Percentiles rank a stretch among this genome's conserved stretches.
Conservation (phyloP, 2,797 vertebrate genomes). For the Sarcoramphus papa region DNA sequence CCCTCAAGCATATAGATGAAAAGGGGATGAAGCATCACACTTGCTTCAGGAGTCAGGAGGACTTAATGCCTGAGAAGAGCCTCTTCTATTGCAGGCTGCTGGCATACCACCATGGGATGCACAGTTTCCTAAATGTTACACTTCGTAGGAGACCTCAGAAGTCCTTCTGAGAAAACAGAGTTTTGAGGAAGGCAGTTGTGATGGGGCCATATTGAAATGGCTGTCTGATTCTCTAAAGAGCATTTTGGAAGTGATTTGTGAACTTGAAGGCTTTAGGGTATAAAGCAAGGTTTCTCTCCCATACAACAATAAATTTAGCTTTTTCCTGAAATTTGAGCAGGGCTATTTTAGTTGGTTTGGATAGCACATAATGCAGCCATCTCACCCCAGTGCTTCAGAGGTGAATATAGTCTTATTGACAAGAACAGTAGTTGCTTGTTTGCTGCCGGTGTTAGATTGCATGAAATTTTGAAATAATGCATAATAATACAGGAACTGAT, state of each 20-base stretch:
- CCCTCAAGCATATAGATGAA: background rate
- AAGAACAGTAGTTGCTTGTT: background rate
- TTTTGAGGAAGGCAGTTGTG: background rate
- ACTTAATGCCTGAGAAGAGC: background rate
- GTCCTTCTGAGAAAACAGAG: background rate
- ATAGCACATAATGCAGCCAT: background rate
- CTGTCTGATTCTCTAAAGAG: background rate
- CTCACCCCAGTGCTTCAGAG: background rate
- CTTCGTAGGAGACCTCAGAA: background rate
- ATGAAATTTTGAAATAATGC: background rate
- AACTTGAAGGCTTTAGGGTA: background rate
- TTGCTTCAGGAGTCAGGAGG: background rate
- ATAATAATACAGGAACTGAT: background rate
- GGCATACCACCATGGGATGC: background rate
- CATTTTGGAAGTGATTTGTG: background rate
- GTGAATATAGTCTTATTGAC: background rate
- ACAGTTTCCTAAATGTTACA: background rate
- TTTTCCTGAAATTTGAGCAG: background rate
- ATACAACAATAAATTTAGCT: background rate
- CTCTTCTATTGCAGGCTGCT: background rate
- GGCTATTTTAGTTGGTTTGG: background rate
- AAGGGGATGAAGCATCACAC: background rate
- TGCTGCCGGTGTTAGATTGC: background rate
- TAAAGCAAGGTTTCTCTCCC: background rate
- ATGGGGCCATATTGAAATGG: background rate